Percentiles rank a stretch among this genome's conserved stretches.
These are phyloP conservation scores for Campylorhamphus procurvoides DNA, from an alignment of 2,113 vertebrate species.

Conservation along the genomic window DNA sequence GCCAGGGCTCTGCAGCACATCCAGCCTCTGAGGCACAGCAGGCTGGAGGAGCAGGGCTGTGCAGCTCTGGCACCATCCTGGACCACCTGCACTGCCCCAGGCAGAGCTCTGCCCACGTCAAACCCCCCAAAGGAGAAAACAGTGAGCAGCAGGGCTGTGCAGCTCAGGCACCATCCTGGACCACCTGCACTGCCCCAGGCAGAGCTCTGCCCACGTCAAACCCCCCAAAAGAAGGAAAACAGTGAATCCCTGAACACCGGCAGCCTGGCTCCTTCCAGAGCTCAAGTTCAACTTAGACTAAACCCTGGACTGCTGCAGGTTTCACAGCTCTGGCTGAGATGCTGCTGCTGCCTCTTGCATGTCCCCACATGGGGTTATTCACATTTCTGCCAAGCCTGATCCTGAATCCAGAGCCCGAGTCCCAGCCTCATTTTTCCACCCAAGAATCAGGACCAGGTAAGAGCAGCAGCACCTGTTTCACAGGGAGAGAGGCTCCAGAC, in stretches of 20 bases:
- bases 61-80: background rate
- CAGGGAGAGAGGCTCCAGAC: background rate
- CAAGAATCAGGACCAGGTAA: background rate
- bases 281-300: background rate
- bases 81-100: rapidly evolving
- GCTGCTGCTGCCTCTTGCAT: background rate
- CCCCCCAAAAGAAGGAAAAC: background rate
- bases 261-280: background rate
- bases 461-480: background rate
- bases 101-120: background rate
- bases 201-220: background rate
- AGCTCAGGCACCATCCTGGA: background rate
- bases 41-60: background rate
- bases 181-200: background rate
- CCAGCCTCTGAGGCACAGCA: background rate
- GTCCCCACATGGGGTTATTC: background rate
- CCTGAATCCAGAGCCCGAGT: background rate
- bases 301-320: background rate
- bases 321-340: background rate
- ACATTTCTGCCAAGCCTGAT: background rate
- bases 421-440: background rate
- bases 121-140: background rate
- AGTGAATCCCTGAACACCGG: background rate
- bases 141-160: background rate
- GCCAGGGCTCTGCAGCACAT: background rate